Base-by-base conservation (phyloP, 1,140 invertebrate species). In the Solenopsis fugax region DNA sequence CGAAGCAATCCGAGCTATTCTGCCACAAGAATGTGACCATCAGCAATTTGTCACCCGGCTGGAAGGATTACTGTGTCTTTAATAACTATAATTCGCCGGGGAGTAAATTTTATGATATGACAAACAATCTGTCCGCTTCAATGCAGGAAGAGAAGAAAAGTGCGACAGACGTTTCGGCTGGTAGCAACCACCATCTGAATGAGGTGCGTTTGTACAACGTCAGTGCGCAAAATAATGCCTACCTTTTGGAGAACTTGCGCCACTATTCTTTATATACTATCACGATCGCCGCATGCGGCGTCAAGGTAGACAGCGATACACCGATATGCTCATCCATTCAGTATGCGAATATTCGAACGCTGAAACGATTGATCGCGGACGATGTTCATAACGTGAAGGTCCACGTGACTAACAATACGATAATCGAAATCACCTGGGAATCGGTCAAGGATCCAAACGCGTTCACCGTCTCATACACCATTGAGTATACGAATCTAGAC, bases 381-480 rank as follows among this genome's bases (percentile, higher is more conserved):
- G 78, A 93, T 45, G 89, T 95, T 16, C 45, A 64, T 1, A 90
- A 94, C 73, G 86, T 96, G 0, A 88, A 78, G 0, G 88, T 91
- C 0, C 45, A 87, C 0, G 89, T 94, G 2, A 73, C 90, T 5
- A 94, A 93, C 56, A 88, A 92, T 16, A 92, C 91, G 1, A 90
- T 93, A 54, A 93, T 94, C 1, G 92, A 94, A 13, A 90, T 97
- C 4, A 93, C 89, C 12, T 97, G 97, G 97, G 91, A 94, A 2
- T 93, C 96, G 87, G 97, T 97, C 3, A 88, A 89, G 7, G 69
- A 96, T 34, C 96, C 97, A 0, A 97, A 97, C 92, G 96, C 96
- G 0, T 89, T 96, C 0, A 96, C 97, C 56, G 93, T 97, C 2
- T 95, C 96, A 0, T 97, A 97, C 90, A 94, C 95, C 16, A 92